Conservation (phyloP, 2,113 vertebrate genomes). For the Apteryx mantelli region DNA sequence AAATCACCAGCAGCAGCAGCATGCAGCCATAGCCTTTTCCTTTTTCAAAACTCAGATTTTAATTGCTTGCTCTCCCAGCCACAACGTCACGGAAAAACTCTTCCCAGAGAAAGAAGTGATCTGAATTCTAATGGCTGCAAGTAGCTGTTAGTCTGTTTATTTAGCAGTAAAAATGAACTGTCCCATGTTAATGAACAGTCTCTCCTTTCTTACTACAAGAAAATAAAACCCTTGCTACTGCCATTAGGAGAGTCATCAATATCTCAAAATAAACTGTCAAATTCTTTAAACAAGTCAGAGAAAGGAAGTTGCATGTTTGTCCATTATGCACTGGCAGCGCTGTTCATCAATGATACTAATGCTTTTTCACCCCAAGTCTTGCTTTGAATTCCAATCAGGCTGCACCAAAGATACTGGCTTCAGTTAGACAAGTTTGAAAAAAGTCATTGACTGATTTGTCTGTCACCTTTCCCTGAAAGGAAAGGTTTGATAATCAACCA, state of each 20-base stretch:
- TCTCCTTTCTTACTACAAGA: neutral
- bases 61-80: neutral
- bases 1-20: neutral
- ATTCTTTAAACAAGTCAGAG: neutral
- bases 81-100: neutral
- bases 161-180: neutral
- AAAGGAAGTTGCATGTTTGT: neutral
- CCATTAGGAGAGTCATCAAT: neutral
- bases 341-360: neutral
- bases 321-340: neutral
- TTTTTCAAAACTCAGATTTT: conserved; percentile 8
- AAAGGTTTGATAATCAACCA: neutral
- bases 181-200: neutral
- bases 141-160: neutral
- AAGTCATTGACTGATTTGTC: neutral
- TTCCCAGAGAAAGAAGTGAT: neutral
- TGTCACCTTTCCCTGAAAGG: neutral
- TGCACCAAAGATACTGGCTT: neutral
- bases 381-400: neutral
- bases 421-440: neutral
- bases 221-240: neutral
- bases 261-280: neutral
- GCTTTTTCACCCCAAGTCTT: neutral
- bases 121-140: neutral
- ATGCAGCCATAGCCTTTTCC: neutral